Evolutionary conservation across 2,888 invertebrate species (phyloP).

Genomic region (Heliconius hortense): DNA sequence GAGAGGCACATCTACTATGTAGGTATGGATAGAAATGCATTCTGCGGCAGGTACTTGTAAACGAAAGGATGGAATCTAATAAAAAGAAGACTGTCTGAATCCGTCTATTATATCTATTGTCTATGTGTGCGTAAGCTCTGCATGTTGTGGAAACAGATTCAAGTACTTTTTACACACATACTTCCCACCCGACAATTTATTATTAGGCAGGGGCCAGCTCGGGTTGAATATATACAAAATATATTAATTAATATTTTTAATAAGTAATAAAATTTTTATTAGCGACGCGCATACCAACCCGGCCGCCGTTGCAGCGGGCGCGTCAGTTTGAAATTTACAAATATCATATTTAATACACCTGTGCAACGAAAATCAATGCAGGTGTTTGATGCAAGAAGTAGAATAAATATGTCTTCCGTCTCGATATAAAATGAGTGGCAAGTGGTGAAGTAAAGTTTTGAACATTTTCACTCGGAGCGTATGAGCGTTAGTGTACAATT

Average conservation of each 20-base stretch:
- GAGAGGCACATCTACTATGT: conserved; percentile 33
- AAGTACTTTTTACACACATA: conserved; percentile 54
- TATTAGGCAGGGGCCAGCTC: conserved; percentile 57
- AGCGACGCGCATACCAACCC: conserved; percentile 24
- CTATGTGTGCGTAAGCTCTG: conserved; percentile 54
- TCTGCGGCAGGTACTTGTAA: conserved; percentile 50
- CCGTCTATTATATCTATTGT: conserved; percentile 48
- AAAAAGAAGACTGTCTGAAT: conserved; percentile 64
- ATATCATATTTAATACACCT: conserved; percentile 41
- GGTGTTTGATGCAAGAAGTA: conserved; percentile 41
- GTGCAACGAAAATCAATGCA: conserved; percentile 46
- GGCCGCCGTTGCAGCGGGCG: conserved; percentile 26
- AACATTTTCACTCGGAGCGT: conserved; percentile 53
- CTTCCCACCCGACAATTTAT: conserved; percentile 55
- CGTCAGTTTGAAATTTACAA: conserved; percentile 39
- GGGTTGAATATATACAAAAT: conserved; percentile 50
- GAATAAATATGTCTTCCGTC: conserved; percentile 35
- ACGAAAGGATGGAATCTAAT: conserved; percentile 65
- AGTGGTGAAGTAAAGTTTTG: conserved; percentile 38
- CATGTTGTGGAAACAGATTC: conserved; percentile 55
- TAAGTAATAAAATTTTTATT: conserved; percentile 38
- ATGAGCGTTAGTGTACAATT: conserved; percentile 67
- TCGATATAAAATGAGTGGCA: conserved; percentile 42
- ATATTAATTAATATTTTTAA: conserved; percentile 38
- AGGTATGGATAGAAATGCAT: conserved; percentile 48